Base-by-base conservation (phyloP, 2,888 invertebrate genomes). In the Drosophila mimetica region DNA sequence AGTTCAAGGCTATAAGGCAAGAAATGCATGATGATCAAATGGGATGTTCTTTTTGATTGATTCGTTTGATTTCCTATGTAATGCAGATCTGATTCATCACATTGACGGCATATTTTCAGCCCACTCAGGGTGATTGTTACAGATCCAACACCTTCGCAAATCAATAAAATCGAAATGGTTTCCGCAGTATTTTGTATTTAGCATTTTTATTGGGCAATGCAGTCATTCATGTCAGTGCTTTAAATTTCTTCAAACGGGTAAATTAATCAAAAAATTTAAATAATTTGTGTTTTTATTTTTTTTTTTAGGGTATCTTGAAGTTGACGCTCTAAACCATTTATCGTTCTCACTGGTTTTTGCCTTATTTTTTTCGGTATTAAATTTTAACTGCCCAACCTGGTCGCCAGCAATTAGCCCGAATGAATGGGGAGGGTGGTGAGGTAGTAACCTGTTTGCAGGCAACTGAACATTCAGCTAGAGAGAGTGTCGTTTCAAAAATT, bases 401-500 rank as follows among this genome's bases (percentile, higher is more conserved):
- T 50, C 32, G 42, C 14, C 41, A 52, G 66, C 73, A 73, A 73
- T 73, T 73, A 73, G 54, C 25, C 25, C 30, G 18, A 6, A 51
- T 16, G 64, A 46, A 48, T 20, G 54, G 44, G 47, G 42, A 46
- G 41, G 52, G 37, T 22, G 36, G 25, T 16, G 34, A 4, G 11
- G 37, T 18, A 32, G 46, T 22, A 41, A 47, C 41, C 47, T 42
- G 57, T 57, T 47, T 39, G 61, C 37, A n/a, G 66, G 47, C 53
- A 20, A 44, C 16, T 22, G 16, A 39, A 41, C 36, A 9, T 46
- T 39, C 48, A 46, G 73, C 42, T 14, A 63, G 58, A 55, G 59
- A 44, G 72, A 71, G 74, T 79, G 79, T 79, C 86, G 83, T 86
- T 85, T 83, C 76, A 85, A 85, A 76, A 85, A 85, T 85, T 85